Evolutionary conservation across 2,113 vertebrate genomes (phyloP).

Genomic region (Stomatorhinus ivindoensis): DNA sequence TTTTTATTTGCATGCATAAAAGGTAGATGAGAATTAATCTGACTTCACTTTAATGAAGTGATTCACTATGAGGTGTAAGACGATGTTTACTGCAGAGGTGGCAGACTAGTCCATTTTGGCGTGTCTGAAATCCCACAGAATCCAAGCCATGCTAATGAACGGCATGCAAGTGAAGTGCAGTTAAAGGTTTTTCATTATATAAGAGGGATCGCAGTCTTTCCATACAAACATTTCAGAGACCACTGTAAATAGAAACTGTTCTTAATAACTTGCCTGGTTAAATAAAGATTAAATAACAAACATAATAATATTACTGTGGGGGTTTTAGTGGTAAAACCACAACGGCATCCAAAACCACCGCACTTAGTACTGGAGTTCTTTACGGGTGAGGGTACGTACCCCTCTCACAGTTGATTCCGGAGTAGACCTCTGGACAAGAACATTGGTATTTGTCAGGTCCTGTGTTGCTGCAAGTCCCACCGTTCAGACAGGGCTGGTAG

Average conservation of each 20-base stretch:
- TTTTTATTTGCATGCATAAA: background rate
- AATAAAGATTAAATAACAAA: background rate
- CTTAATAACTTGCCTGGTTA: background rate
- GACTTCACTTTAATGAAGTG: background rate
- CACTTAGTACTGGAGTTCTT: background rate
- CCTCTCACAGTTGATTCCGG: slow-evolving; percentile 87
- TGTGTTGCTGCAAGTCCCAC: slow-evolving; percentile 93
- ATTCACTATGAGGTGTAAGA: background rate
- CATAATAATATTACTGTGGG: background rate
- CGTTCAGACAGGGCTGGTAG: slow-evolving; percentile 83
- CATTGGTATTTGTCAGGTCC: slow-evolving; percentile 97
- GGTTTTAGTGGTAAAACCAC: background rate
- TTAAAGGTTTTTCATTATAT: background rate
- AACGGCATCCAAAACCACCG: background rate
- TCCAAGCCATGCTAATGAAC: background rate
- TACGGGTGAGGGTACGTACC: slow-evolving; percentile 58
- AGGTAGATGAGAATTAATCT: background rate
- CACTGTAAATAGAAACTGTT: background rate
- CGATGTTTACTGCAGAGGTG: background rate
- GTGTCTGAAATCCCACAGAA: background rate
- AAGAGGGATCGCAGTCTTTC: background rate
- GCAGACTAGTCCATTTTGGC: background rate
- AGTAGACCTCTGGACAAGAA: slow-evolving; percentile 90
- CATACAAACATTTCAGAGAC: background rate
- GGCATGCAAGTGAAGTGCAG: background rate